These are phyloP conservation scores for Coelopa frigida DNA, from an alignment of 1,140 invertebrate genomes.

Conservation along the genomic window DNA sequence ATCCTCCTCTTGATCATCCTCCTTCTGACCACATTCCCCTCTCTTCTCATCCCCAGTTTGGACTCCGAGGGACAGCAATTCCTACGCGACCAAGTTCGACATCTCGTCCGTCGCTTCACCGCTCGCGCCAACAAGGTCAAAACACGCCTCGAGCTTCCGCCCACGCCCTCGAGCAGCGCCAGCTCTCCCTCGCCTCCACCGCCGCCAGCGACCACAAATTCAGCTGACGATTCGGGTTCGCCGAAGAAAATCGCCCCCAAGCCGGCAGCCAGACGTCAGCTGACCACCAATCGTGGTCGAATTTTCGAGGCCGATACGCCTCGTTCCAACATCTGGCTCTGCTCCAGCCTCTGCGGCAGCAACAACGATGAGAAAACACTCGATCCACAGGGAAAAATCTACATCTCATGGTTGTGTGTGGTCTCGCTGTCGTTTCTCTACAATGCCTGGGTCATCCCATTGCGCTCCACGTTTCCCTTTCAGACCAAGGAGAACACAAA, in stretches of 20 bases:
- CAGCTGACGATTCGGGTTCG: conserved; percentile 9
- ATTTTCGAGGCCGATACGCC: conserved; percentile 40
- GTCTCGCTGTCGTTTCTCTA: conserved; percentile 77
- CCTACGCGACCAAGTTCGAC: conserved; percentile 47
- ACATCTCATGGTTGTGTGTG: conserved; percentile 76
- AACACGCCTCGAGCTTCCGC: conserved; percentile 52
- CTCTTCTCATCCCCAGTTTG: conserved; percentile 15
- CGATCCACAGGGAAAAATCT: conserved; percentile 50
- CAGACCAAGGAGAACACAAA: conserved; percentile 63
- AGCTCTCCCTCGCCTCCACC: conserved; percentile 36
- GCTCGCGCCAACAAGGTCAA: conserved; percentile 51
- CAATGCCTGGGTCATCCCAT: conserved; percentile 79
- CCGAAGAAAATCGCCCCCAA: conserved; percentile 21
- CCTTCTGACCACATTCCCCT: background rate
- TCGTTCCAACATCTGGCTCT: conserved; percentile 37
- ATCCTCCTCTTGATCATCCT: background rate
- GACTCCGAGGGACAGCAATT: conserved; percentile 39
- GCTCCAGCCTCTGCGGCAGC: conserved; percentile 35
- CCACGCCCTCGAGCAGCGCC: conserved; percentile 53
- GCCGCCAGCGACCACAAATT: conserved; percentile 6
- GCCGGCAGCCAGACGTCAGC: conserved; percentile 22
- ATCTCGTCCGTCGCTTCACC: conserved; percentile 54
- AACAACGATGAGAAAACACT: conserved; percentile 41
- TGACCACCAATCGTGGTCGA: conserved; percentile 25
- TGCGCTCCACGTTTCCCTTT: conserved; percentile 78